Percentiles rank a stretch among this genome's conserved stretches.
These are phyloP conservation scores for Dromaius novaehollandiae DNA, from an alignment of 2,113 vertebrate genomes.

Conservation along the genomic window DNA sequence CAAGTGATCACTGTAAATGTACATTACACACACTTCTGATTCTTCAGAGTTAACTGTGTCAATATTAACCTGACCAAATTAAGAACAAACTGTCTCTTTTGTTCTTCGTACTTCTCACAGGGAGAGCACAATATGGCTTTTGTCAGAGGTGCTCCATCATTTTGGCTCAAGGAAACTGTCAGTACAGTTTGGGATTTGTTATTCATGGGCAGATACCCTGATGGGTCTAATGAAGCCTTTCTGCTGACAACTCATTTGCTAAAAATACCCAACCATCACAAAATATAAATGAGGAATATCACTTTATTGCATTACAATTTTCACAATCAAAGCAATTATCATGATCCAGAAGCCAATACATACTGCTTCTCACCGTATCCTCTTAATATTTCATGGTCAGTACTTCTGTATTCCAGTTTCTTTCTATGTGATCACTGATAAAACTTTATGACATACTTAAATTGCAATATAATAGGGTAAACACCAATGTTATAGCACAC, in stretches of 20 bases:
- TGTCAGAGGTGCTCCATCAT: conserved; percentile 89
- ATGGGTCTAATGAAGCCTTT: conserved; percentile 96
- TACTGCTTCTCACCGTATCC: not conserved
- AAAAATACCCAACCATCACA: conserved; percentile 86
- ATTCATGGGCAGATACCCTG: conserved; percentile 93
- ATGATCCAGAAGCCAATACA: conserved; percentile 28
- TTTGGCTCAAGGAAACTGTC: conserved; percentile 88
- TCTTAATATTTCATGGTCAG: conserved; percentile 45
- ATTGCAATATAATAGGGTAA: conserved; percentile 87
- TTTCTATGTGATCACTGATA: conserved; percentile 74
- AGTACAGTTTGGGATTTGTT: conserved; percentile 91
- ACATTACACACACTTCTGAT: conserved; percentile 51
- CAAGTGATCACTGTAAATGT: conserved; percentile 56
- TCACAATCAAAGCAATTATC: conserved; percentile 51
- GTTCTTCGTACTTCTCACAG: conserved; percentile 78
- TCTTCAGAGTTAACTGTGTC: conserved; percentile 80
- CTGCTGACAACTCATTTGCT: conserved; percentile 91
- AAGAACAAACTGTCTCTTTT: conserved; percentile 84
- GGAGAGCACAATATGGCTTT: conserved; percentile 89
- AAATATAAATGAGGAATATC: conserved; percentile 74
- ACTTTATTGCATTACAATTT: conserved; percentile 50
- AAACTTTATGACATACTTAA: conserved; percentile 83
- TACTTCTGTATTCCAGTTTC: conserved; percentile 47
- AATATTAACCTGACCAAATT: conserved; percentile 90
- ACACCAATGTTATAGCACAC: conserved; percentile 89